phyloP scores from a whole-genome alignment of 2,888 invertebrate genomes.

The Oligia strigilis region DNA sequence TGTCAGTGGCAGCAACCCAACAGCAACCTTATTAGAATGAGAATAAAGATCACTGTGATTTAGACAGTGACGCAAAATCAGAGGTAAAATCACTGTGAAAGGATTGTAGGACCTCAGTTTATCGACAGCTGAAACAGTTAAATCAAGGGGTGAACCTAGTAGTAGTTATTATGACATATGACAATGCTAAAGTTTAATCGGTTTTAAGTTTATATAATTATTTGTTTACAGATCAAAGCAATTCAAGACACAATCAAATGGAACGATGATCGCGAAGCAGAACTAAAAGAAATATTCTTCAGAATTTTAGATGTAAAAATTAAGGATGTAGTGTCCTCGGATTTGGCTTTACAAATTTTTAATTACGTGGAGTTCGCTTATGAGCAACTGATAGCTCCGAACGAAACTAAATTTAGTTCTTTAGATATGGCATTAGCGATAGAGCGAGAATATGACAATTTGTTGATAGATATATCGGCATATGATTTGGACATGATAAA shows the following conservation, averaged over 20 bases:
- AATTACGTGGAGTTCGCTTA: constrained; percentile 93
- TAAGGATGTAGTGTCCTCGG: constrained; percentile 90
- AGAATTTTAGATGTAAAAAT: constrained; percentile 85
- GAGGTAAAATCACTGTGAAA: too few species aligned
- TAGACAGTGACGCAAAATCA: too few species aligned
- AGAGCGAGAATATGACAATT: constrained; percentile 88
- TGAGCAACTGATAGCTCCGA: constrained; percentile 91
- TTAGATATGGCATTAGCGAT: constrained; percentile 91
- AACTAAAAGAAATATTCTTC: constrained; percentile 83
- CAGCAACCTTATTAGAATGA: too few species aligned
- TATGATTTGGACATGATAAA: constrained; percentile 83
- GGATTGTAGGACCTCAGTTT: background rate
- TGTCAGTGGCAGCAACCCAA: too few species aligned
- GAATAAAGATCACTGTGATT: too few species aligned
- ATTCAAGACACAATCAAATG: constrained; percentile 78
- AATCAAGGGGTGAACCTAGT: background rate
- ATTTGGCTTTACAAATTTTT: constrained; percentile 90
- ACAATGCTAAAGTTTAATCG: background rate
- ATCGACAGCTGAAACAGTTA: background rate
- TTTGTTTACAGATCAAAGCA: constrained; percentile 78
- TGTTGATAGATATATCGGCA: constrained; percentile 83
- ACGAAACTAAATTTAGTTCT: constrained; percentile 91
- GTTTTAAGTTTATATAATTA: background rate
- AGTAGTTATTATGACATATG: too few species aligned
- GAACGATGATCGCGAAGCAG: constrained; percentile 79